Conservation (phyloP, 2,888 invertebrate species). For the Drosophila borborema region DNA sequence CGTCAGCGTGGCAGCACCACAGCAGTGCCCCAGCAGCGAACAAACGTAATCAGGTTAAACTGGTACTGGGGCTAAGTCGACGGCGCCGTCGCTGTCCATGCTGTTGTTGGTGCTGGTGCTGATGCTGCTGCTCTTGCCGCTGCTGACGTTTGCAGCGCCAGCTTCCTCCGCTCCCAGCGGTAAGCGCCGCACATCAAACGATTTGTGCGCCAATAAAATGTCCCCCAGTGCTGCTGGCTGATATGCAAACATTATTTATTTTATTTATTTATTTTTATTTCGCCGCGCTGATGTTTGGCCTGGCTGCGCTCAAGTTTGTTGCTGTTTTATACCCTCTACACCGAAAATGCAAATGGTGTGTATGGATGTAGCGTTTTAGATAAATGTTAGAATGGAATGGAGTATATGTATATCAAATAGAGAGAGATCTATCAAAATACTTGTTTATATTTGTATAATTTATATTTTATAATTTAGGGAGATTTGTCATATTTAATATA, state of each 20-base stretch:
- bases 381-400: neutral
- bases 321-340: slow-evolving; percentile 17
- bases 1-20: slow-evolving; percentile 13
- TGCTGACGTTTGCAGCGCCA: slow-evolving; percentile 54
- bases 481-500: neutral
- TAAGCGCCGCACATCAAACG: slow-evolving; percentile 75
- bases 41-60: slow-evolving; percentile 73
- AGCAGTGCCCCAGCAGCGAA: slow-evolving; percentile 4
- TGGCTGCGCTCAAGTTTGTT: slow-evolving; percentile 63
- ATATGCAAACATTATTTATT: slow-evolving; percentile 80
- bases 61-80: slow-evolving; percentile 60
- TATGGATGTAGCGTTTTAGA: neutral
- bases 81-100: slow-evolving; percentile 32
- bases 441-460: too few relatives aligned
- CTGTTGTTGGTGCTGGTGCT: slow-evolving; percentile 34
- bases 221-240: slow-evolving; percentile 72
- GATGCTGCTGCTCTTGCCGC: slow-evolving; percentile 19
- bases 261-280: slow-evolving; percentile 72
- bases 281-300: slow-evolving; percentile 68
- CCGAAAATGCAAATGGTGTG: too few relatives aligned
- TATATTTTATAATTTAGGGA: too few relatives aligned
- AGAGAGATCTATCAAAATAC: neutral
- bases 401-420: neutral
- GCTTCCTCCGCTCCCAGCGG: slow-evolving; percentile 59
- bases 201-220: slow-evolving; percentile 80